Base-by-base conservation (phyloP, 2,888 invertebrate species). In the Thalpophila matura region DNA sequence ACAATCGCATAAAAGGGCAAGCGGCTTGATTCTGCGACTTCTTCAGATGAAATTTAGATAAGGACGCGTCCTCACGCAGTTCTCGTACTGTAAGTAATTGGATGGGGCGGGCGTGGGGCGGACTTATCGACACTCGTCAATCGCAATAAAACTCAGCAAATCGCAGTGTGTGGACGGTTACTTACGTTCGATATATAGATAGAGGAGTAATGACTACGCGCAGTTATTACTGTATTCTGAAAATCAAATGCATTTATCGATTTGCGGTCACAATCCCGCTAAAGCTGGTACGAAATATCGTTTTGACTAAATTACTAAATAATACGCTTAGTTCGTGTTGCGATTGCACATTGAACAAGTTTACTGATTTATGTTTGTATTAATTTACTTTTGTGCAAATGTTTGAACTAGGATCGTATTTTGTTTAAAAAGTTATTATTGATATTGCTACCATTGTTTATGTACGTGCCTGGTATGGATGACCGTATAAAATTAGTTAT, bases 41-140 rank as follows among this genome's bases (percentile, higher is more conserved):
- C 88, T 89, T 87, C 74, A 86, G 94, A 93, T 93, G 90, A 90
- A 92, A 91, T 93, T 92, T 86, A 91, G 94, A 94, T 94, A 93
- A 87, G 83, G 76, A 79, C 69, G 76, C 72, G 83, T 84, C 84
- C 83, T 79, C 85, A 84, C 87, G 86, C 86, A 84, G 83, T 78
- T 76, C 54, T 78, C 82, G 75, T 76, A 79, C 82, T 83, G 89
- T 90, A 92, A 94, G 93, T 94, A 94, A 94, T 94, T 94, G 94
- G 91, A 90, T 86, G 84, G 88, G 89, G 89, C 85, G 83, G 80
- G 80, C 82, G 81, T 83, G 79, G 86, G 88, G 86, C 71, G 77
- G 72, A 75, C 83, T 85, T 93, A 94, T 93, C 93, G 89, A 82
- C 80, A 80, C 79, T 87, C 88, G 86, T 91, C 90, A 89, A 94